These are phyloP conservation scores for Isotomurus palustris DNA, from an alignment of 2,888 invertebrate genomes.

Conservation along the genomic window DNA sequence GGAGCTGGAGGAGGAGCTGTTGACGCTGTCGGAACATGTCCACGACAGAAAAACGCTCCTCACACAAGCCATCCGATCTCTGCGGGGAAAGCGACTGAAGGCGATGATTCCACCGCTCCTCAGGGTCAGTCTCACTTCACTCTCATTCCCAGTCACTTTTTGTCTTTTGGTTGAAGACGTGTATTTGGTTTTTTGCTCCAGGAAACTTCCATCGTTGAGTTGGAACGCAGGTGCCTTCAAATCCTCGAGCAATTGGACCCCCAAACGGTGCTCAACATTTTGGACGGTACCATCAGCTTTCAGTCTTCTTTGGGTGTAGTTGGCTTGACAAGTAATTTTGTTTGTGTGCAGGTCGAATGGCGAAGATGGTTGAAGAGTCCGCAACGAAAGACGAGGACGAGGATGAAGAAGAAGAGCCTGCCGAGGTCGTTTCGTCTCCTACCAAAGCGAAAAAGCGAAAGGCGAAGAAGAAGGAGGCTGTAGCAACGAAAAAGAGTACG, in stretches of 20 bases:
- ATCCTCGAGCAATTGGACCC: slow-evolving; percentile 51
- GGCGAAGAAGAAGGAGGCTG: too few relatives aligned
- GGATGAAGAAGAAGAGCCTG: too few relatives aligned
- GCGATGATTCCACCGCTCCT: slow-evolving; percentile 52
- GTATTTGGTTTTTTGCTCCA: neutral
- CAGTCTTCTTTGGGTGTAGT: neutral
- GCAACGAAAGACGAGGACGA: too few relatives aligned
- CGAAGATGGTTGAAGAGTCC: too few relatives aligned
- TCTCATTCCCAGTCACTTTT: neutral
- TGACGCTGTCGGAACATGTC: slow-evolving; percentile 50
- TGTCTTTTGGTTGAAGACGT: neutral
- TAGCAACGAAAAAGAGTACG: too few relatives aligned
- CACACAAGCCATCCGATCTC: slow-evolving; percentile 51
- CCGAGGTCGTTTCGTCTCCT: too few relatives aligned
- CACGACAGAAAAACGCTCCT: slow-evolving; percentile 50
- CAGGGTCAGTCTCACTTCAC: slow-evolving; percentile 47
- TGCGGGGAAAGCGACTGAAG: slow-evolving; percentile 50
- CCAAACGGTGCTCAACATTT: slow-evolving; percentile 49
- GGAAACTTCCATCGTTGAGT: slow-evolving; percentile 39
- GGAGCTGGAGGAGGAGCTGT: slow-evolving; percentile 49
- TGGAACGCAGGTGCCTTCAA: slow-evolving; percentile 50
- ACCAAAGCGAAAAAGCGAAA: too few relatives aligned
- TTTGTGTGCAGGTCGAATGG: too few relatives aligned
- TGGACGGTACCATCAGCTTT: slow-evolving; percentile 47
- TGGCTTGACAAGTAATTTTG: too few relatives aligned